Conservation (phyloP, 1,140 invertebrate genomes). For the Lepidostoma basale region DNA sequence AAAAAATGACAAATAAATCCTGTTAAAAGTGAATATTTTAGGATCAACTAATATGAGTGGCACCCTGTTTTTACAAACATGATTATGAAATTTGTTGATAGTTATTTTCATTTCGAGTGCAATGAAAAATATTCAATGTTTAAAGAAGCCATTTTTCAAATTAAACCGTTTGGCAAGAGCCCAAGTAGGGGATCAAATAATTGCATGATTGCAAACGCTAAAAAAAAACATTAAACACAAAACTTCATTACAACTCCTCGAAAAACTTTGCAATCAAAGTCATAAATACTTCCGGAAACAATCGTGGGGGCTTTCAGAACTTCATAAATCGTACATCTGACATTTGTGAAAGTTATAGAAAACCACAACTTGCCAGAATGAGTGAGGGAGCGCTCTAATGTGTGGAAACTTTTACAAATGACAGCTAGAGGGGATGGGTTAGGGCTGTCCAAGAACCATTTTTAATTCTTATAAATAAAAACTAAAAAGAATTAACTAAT, state of each 20-base stretch:
- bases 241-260: conserved; percentile 20
- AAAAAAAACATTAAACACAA: conserved; percentile 5
- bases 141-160: too few relatives aligned
- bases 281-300: background rate
- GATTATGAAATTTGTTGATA: too few relatives aligned
- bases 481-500: too few relatives aligned
- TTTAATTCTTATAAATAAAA: too few relatives aligned
- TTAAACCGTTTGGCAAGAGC: too few relatives aligned
- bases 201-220: conserved; percentile 4
- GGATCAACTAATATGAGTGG: too few relatives aligned
- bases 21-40: too few relatives aligned
- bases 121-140: too few relatives aligned
- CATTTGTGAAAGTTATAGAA: background rate
- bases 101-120: too few relatives aligned
- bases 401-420: conserved; percentile 16
- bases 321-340: conserved; percentile 19
- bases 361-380: background rate
- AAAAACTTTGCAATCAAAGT: background rate
- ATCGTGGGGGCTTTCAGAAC: background rate
- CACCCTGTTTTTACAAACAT: too few relatives aligned
- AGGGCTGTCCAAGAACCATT: conserved; percentile 17
- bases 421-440: background rate
- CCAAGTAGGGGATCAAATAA: too few relatives aligned
- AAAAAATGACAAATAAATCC: too few relatives aligned
- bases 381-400: background rate